Conservation (phyloP, 2,113 vertebrate species). For the Pelecanus crispus region DNA sequence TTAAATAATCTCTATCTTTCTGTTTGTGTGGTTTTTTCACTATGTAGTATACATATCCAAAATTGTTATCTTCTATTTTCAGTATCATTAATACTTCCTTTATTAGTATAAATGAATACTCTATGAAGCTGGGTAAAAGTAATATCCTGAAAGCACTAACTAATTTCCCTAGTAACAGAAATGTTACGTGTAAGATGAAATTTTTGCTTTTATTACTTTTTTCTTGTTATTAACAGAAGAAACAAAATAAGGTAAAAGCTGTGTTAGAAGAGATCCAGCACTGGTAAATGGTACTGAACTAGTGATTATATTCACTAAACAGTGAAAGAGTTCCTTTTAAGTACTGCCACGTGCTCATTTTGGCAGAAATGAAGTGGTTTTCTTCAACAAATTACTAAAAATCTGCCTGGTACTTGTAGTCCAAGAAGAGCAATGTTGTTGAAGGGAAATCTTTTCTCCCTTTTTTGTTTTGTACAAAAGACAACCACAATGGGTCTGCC, state of each 20-base stretch:
- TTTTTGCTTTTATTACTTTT: not conserved
- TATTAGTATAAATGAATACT: slow-evolving; percentile 51
- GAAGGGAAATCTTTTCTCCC: not conserved
- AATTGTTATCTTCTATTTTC: slow-evolving; percentile 59
- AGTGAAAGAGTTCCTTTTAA: slow-evolving; percentile 27
- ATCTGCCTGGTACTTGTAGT: not conserved
- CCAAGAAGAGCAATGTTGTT: not conserved
- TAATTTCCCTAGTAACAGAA: slow-evolving; percentile 59
- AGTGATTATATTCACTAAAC: slow-evolving; percentile 34
- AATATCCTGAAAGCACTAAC: slow-evolving; percentile 50
- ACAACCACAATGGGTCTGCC: not conserved
- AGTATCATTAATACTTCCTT: slow-evolving; percentile 43
- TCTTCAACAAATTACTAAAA: slow-evolving; percentile 29
- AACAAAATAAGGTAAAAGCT: slow-evolving; percentile 50
- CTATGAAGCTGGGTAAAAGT: slow-evolving; percentile 37
- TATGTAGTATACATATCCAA: slow-evolving; percentile 29
- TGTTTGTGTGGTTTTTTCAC: slow-evolving; percentile 15
- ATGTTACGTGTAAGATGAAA: slow-evolving; percentile 45
- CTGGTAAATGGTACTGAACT: slow-evolving; percentile 34
- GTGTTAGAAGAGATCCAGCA: slow-evolving; percentile 50
- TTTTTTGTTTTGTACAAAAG: not conserved
- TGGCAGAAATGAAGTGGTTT: slow-evolving; percentile 28
- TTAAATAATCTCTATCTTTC: slow-evolving; percentile 43
- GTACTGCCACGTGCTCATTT: slow-evolving; percentile 23
- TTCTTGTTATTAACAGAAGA: not conserved